phyloP scores from a whole-genome alignment of 2,797 vertebrate genomes.

The Esox masquinongy region DNA sequence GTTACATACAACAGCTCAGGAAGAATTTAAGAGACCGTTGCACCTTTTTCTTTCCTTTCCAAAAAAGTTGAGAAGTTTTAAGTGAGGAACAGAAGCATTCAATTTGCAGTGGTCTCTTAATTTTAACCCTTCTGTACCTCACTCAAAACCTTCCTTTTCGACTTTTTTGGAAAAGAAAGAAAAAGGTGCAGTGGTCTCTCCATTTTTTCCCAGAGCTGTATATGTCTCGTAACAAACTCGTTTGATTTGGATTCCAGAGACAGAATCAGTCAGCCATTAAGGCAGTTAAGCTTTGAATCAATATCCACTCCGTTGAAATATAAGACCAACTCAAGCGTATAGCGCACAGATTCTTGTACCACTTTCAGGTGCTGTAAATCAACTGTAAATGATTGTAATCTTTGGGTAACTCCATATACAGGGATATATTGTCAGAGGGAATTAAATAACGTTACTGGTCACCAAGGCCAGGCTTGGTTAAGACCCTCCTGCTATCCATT shows the following conservation, averaged over 20 bases:
- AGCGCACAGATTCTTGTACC: neutral
- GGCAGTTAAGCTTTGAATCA: constrained; percentile 2
- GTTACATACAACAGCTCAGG: no score
- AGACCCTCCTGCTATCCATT: neutral
- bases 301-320: neutral
- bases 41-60: no score
- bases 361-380: neutral
- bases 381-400: neutral
- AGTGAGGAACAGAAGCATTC: no score
- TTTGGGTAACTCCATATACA: neutral
- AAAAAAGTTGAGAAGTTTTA: no score
- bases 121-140: no score
- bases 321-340: neutral
- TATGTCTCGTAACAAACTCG: neutral
- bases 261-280: neutral
- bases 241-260: neutral
- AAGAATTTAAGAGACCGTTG: no score
- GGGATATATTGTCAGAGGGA: neutral
- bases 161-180: no score
- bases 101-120: no score
- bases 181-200: no score
- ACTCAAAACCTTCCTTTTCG: no score
- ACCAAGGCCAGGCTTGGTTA: neutral
- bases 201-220: no score
- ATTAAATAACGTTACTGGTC: neutral